Conservation (phyloP, 2,888 invertebrate genomes). For the Synanthedon andrenaeformis region DNA sequence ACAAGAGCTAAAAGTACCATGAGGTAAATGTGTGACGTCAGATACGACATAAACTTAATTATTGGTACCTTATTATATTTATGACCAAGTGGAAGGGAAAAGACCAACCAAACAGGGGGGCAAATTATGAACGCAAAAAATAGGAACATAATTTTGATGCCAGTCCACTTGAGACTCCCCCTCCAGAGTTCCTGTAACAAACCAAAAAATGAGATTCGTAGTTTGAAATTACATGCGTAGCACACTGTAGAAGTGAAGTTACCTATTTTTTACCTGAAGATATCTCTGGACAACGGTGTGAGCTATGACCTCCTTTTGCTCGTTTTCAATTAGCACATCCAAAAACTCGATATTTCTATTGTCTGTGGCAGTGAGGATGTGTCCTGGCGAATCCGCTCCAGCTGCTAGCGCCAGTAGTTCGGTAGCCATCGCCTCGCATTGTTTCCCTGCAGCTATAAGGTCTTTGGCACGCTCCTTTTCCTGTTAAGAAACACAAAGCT, state of each 20-base stretch:
- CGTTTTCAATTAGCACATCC: slow-evolving; percentile 97
- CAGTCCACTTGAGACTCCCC: slow-evolving; percentile 96
- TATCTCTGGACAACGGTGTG: slow-evolving; percentile 98
- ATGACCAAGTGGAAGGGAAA: slow-evolving; percentile 94
- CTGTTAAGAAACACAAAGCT: slow-evolving; percentile 39
- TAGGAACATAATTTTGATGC: slow-evolving; percentile 93
- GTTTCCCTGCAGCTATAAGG: slow-evolving; percentile 93
- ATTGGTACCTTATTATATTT: slow-evolving; percentile 98
- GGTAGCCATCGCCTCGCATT: slow-evolving; percentile 98
- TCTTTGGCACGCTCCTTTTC: slow-evolving; percentile 99
- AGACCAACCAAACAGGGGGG: slow-evolving; percentile 96
- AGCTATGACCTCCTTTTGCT: slow-evolving; percentile 97
- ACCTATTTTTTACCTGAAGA: slow-evolving; percentile 83
- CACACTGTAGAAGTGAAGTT: slow-evolving; percentile 33
- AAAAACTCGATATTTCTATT: slow-evolving; percentile 93
- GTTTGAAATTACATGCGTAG: too few species aligned
- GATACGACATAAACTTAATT: slow-evolving; percentile 99
- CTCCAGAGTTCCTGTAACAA: slow-evolving; percentile 93
- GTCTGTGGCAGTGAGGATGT: slow-evolving; percentile 95
- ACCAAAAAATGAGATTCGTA: slow-evolving; percentile 1
- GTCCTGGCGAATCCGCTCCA: slow-evolving; percentile 93
- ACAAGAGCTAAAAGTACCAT: slow-evolving; percentile 93
- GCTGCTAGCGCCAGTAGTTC: slow-evolving; percentile 94
- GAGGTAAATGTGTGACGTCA: slow-evolving; percentile 98
- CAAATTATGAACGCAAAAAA: slow-evolving; percentile 93